Evolutionary conservation across 2,888 invertebrate species (phyloP), one percentile per base, ranked within the genome.

Genomic region (Lydus trimaculatus): DNA sequence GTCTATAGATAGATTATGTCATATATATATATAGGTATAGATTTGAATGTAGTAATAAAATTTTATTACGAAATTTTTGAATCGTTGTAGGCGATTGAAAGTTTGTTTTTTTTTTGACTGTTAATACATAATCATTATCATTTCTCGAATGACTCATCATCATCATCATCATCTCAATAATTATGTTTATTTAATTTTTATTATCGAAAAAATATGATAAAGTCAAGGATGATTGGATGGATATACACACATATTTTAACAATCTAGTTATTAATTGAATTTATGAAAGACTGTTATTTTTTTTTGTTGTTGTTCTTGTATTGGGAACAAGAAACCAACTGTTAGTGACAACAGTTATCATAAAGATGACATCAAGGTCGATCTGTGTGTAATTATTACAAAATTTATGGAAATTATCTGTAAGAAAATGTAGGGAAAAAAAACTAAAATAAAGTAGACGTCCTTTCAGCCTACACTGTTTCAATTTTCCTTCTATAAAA

Each of bases 1-100:
- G 39, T 39, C 43, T 43, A 43, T 43, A 43, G n/a, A 43, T 43
- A 43, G 43, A 43, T 43, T 43, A n/a, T 43, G 43, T 43, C 17
- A 43, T 43, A 43, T n/a, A n/a, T n/a, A n/a, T n/a, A n/a, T n/a
- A n/a, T n/a, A n/a, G n/a, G n/a, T n/a, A n/a, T n/a, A n/a, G n/a
- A n/a, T 43, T 43, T 5, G 17, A 43, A 43, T 43, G 43, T 43
- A 43, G 17, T 43, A n/a, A n/a, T n/a, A 13, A 43, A 43, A n/a
- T 17, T 43, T 17, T n/a, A n/a, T 43, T 43, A 43, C 43, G 43
- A 43, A 43, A 43, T 43, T n/a, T 7, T 43, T 7, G 5, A 43
- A n/a, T 43, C n/a, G 43, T n/a, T n/a, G n/a, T 43, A 43, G 43
- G 43, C 43, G n/a, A 43, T 43, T 43, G 43, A 43, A 43, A 6